Base-by-base conservation (phyloP, 92 coral and sea anemone genomes). In the Bergia sp. region DNA sequence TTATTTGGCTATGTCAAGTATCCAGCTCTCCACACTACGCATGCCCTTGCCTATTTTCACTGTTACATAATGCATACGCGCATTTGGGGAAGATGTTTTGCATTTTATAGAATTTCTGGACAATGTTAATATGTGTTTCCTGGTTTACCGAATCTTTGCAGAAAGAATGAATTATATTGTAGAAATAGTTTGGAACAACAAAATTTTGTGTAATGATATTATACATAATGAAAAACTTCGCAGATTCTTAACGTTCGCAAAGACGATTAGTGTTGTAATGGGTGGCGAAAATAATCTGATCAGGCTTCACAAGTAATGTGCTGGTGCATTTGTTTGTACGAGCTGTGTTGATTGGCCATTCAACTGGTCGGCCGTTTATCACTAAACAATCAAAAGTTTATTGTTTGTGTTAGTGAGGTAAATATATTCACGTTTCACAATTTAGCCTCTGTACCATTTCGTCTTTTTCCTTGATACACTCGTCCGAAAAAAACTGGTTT, bases 91-190 rank as follows among this genome's bases (percentile, higher is more conserved):
- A 53, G 13, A 53, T 53, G 58, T 53, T 53, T 53, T 53, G 58
- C 58, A 53, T 11, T 53, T 53, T 53, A 53, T 18, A 11, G 58
- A 53, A 53, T 53, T 53, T 2, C 16, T 53, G 58, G 13, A 53
- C 58, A 53, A 53, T 53, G 58, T 53, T 47, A 53, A 53, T 72
- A 21, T 38, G 37, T n/a, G 77, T 73, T 73, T 73, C 77, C 77
- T 44, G 11, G 77, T 23, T 16, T 73, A 73, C 77, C 77, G 7
- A 37, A 73, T 44, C 77, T 23, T 73, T 73, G 77, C 45, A 6
- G 77, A 73, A 73, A 73, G 77, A 73, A 73, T 73, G 77, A 73
- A 73, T 12, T 73, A 11, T 21, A 73, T 37, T 73, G 58, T 53
- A 53, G 58, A 53, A 53, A 53, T 73, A 38, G 41, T 73, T 73